Evolutionary conservation across 2,797 vertebrate genomes (phyloP), one percentile per base, ranked within the genome.

Genomic region (Erpetoichthys calabaricus): DNA sequence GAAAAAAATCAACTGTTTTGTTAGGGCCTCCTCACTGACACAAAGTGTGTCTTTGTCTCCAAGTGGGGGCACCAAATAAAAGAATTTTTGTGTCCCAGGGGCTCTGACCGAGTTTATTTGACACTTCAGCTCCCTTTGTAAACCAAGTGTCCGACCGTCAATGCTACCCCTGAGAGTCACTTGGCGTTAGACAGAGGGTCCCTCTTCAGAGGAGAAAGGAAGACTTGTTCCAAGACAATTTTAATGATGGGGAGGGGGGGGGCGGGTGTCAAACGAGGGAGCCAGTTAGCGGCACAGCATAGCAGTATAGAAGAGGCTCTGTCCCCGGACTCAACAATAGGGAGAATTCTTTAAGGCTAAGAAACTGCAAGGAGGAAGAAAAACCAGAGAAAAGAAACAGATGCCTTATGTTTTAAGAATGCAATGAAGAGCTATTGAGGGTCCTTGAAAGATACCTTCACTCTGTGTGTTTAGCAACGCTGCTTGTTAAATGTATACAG

Each of bases 181-280:
- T 91, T 85, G 88, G 89, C 86, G 76, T 80, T 80, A 84, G 91
- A 90, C 89, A 94, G 86, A 91, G 85, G 86, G 89, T 91, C 87
- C 90, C 92, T 94, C 91, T 94, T 88, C 84, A 91, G 84, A 73
- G 80, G 85, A 94, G 86, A 94, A 93, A 90, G 87, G 82, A 82
- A 75, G 83, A 86, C 85, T 94, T 95, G 91, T 94, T 89, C 86
- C 71, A 79, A 88, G 81, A 87, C 81, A 62, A 83, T 86, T 87
- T 87, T 87, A 86, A 85, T 86, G 78, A 77, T 77, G 78, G 59
- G 65, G 70, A 73, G 72, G 79, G 68, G 72, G 75, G 73, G 74
- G 69, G 64, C 77, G 70, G 69, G 4, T 59, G 75, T 72, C 74
- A 72, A 3, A 64, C 3, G 42, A 76, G 74, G 76, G 75, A 65